Evolutionary conservation across 2,888 invertebrate genomes (phyloP), one percentile per base, ranked within the genome.

Genomic region (Glyphotaelius pellucidus): DNA sequence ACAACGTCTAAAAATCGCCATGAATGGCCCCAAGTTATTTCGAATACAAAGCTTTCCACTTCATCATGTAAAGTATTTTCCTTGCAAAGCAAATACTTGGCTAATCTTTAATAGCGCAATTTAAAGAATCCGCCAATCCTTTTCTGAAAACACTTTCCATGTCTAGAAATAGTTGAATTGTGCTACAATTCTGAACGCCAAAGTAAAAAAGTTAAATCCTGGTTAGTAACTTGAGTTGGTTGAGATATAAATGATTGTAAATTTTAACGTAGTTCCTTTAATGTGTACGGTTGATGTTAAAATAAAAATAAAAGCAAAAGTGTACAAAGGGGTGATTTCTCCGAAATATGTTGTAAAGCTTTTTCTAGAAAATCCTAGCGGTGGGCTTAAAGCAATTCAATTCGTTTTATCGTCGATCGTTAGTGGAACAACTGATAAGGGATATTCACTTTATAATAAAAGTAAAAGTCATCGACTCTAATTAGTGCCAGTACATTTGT

Each of bases 351-450:
- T 83, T 83, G 35, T 25, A 25, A 19, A 83, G 25, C 25, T 25
- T 35, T 83, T 83, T 83, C 83, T 35, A 38, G 31, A 83, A 83
- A 83, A 25, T 32, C 32, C 25, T 83, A 35, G 83, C 42, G 9
- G n/a, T 86, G 35, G 35, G 86, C n/a, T 30, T 14, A 67, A 67
- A 86, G 38, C 15, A n/a, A 42, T 86, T 86, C 86, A 42, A 42
- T 86, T 86, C 30, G 7, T 42, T 86, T 86, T 42, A 42, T 47
- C 86, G 86, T 30, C 86, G 86, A 86, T 86, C 86, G 86, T 86
- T 86, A 86, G 86, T 47, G 86, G 47, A 86, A 86, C 86, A 38
- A 42, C 42, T 42, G 86, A 86, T 86, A 86, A 86, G 42, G n/a
- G n/a, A 38, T 42, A 38, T 86, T 86, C 47, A 42, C 3, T 47